These are phyloP conservation scores for Bombyx huttoni DNA, from an alignment of 2,888 invertebrate species.

Conservation along the genomic window DNA sequence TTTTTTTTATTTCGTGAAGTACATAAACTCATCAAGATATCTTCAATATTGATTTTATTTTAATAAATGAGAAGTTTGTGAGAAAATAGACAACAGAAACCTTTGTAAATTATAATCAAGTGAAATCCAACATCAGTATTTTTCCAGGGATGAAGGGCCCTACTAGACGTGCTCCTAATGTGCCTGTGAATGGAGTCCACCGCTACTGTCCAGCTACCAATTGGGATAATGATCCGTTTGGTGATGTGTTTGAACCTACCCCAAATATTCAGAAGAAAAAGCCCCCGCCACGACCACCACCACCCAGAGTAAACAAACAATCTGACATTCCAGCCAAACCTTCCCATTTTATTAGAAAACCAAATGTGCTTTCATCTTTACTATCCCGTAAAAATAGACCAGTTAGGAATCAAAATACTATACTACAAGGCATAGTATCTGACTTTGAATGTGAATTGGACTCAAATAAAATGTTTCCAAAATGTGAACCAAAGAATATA, in stretches of 20 bases:
- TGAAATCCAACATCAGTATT: constrained; percentile 2
- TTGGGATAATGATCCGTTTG: constrained; percentile 66
- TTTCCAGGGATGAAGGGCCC: constrained; percentile 74
- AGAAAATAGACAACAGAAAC: too few relatives aligned
- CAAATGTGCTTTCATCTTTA: constrained; percentile 55
- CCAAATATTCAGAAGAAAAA: constrained; percentile 74
- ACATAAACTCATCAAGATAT: too few relatives aligned
- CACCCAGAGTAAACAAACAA: constrained; percentile 69
- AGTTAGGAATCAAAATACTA: constrained; percentile 21
- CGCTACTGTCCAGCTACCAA: constrained; percentile 71
- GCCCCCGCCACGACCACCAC: constrained; percentile 81
- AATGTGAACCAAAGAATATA: constrained; percentile 57
- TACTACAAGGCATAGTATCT: constrained; percentile 21
- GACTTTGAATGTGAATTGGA: constrained; percentile 43
- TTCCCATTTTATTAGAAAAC: constrained; percentile 64
- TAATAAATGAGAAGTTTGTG: too few relatives aligned
- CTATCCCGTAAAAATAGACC: constrained; percentile 49
- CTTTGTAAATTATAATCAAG: too few relatives aligned
- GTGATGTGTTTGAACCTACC: constrained; percentile 60
- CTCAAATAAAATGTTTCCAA: constrained; percentile 50
- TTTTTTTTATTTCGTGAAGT: too few relatives aligned
- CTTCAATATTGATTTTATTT: too few relatives aligned
- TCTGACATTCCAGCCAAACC: constrained; percentile 61
- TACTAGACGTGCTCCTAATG: constrained; percentile 70
- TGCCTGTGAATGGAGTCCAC: constrained; percentile 47